These are phyloP conservation scores for Oceanites oceanicus DNA, from an alignment of 2,113 vertebrate species.

Conservation along the genomic window DNA sequence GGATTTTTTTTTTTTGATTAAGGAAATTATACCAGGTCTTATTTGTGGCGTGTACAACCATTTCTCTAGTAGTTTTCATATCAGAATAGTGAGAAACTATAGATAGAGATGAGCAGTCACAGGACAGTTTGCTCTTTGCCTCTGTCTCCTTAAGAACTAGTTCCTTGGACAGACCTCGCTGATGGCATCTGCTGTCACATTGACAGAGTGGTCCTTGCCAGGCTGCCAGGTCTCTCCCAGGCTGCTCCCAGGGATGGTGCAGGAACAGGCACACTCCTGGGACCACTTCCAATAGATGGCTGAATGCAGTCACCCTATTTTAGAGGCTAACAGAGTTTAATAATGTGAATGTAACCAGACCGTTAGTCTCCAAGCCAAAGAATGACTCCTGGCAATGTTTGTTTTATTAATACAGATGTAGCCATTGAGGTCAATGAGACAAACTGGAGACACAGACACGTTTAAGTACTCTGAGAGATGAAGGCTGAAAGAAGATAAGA, in stretches of 20 bases:
- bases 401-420: not conserved
- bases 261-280: not conserved
- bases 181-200: not conserved
- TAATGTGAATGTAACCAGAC: not conserved
- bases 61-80: not conserved
- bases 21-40: not conserved
- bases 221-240: not conserved
- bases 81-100: not conserved
- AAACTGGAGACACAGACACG: not conserved
- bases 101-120: not conserved
- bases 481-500: not conserved
- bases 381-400: not conserved
- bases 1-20: not conserved
- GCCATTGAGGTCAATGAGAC: not conserved
- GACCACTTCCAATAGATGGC: not conserved
- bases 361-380: not conserved
- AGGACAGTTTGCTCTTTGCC: not conserved
- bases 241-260: not conserved
- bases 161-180: not conserved
- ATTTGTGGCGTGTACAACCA: not conserved
- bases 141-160: not conserved
- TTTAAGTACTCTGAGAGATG: not conserved
- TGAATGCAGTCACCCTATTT: not conserved
- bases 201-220: not conserved
- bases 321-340: not conserved